Base-by-base conservation (phyloP, 2,888 invertebrate species). In the Drosophila ustulata region DNA sequence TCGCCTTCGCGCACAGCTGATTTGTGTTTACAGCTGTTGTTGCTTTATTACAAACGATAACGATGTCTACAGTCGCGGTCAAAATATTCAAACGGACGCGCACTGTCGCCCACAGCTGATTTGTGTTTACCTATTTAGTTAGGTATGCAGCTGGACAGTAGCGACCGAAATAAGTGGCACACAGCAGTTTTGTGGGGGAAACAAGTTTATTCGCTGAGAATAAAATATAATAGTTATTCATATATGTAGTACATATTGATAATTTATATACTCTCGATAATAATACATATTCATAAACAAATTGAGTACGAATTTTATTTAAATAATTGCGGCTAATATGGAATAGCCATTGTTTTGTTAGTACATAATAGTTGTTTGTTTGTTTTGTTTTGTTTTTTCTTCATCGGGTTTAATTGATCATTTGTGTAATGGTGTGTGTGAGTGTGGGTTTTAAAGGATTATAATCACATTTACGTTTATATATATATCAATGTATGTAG, bases 201-300 rank as follows among this genome's bases (percentile, higher is more conserved):
- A 76, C 79, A 75, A 69, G 50, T 76, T 79, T 76, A 76, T 76
- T 76, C 76, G 66, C 66, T 46, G 63, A 63, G 70, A 69, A 79
- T 74, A 63, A 87, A 71, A 71, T 75, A 79, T 70, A 75, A 37
- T 68, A 76, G 46, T 64, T 13, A 79, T 51, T 67, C 71, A 79
- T 77, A 65, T 80, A 69, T 66, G 78, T 72, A 71, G 74, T 80
- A 74, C 75, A 82, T 82, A 70, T 78, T 57, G 49, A 73, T 78
- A 73, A 59, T 79, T 65, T 53, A 66, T 79, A 63, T 74, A 85
- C 58, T 72, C 58, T 75, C 70, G 72, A 68, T 82, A 82, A 85
- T 82, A 88, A 82, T 82, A 82, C 88, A 80, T 79, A 70, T 79
- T 73, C 71, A 86, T 86, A 73, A 86, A 85, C 71, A 71, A 82